Evolutionary conservation across 2,888 invertebrate genomes (phyloP).

Genomic region (Hirudinaria manillensis): DNA sequence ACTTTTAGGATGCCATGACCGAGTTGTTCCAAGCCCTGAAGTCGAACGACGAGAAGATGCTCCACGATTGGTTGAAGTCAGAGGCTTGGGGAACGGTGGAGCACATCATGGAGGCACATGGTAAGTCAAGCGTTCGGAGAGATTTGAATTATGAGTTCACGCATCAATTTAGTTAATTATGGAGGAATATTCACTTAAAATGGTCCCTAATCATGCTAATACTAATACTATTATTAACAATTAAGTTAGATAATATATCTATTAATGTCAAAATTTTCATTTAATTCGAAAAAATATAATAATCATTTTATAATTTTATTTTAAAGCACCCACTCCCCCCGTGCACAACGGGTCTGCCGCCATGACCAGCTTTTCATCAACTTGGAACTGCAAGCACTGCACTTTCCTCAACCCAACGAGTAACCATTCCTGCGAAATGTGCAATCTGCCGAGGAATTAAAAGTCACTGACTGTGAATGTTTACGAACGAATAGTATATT

Average conservation of each 20-base stretch:
- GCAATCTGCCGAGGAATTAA: constrained; percentile 66
- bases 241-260: too few relatives aligned
- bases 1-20: constrained; percentile 64
- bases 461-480: neutral
- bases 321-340: constrained; percentile 33
- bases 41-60: constrained; percentile 65
- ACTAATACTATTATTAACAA: too few relatives aligned
- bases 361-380: constrained; percentile 50
- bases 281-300: too few relatives aligned
- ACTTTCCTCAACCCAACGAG: constrained; percentile 81
- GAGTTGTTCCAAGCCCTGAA: constrained; percentile 73
- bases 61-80: constrained; percentile 68
- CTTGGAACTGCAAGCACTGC: constrained; percentile 89
- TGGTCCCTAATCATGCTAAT: too few relatives aligned
- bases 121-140: constrained; percentile 41
- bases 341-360: constrained; percentile 41
- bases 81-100: constrained; percentile 78
- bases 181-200: too few relatives aligned
- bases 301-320: too few relatives aligned
- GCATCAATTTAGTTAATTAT: neutral
- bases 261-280: too few relatives aligned
- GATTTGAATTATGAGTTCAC: neutral
- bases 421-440: constrained; percentile 79
- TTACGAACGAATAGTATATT: too few relatives aligned
- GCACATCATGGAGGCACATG: constrained; percentile 54